Percentiles rank a stretch among this genome's conserved stretches.
These are phyloP conservation scores for Manis javanica DNA, from an alignment of 2,797 vertebrate species.

Conservation along the genomic window DNA sequence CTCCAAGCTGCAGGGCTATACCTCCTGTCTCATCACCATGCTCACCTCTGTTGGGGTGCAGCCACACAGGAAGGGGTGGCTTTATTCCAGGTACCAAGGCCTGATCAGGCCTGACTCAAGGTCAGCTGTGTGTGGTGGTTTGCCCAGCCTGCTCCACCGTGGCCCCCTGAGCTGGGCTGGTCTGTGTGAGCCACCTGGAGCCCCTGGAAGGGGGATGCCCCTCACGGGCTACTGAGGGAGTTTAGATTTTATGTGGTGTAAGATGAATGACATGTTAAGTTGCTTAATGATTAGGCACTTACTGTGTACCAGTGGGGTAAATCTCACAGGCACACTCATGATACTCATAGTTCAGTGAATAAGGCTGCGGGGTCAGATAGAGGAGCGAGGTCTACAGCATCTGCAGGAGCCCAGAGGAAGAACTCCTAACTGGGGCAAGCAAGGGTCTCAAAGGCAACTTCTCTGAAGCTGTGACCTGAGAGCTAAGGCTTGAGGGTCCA, in stretches of 20 bases:
- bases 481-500: neutral
- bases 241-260: neutral
- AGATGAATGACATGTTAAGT: neutral
- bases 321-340: neutral
- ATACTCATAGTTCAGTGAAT: neutral
- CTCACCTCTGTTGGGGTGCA: too few relatives aligned
- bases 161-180: too few relatives aligned
- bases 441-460: neutral
- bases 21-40: too few relatives aligned
- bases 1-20: too few relatives aligned
- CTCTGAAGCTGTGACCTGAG: neutral
- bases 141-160: too few relatives aligned
- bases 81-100: too few relatives aligned
- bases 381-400: neutral
- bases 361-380: neutral
- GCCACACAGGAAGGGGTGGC: too few relatives aligned
- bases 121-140: too few relatives aligned
- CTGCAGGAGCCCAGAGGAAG: neutral
- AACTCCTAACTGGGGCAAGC: neutral
- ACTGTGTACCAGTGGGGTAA: neutral
- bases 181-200: too few relatives aligned
- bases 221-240: neutral
- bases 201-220: too few relatives aligned
- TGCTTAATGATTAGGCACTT: neutral
- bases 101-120: too few relatives aligned